phyloP scores from a whole-genome alignment of 2,113 vertebrate species.

The Prochilodus magdalenae region DNA sequence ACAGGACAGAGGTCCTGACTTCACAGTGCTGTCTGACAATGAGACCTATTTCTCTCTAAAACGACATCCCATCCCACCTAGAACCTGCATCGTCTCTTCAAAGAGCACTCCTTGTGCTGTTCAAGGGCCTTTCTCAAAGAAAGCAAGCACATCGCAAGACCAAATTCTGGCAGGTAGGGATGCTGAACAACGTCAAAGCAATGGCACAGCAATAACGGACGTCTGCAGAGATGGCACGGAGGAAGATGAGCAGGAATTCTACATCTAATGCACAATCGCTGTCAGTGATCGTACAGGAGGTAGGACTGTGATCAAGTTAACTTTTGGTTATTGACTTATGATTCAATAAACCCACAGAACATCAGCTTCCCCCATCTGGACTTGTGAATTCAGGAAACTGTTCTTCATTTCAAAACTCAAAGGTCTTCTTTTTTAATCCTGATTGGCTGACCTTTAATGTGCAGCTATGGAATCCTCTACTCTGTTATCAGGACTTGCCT shows the following conservation, averaged over 20 bases:
- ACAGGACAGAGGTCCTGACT: slow-evolving; percentile 49
- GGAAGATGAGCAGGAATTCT: slow-evolving; percentile 82
- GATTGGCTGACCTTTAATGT: no score
- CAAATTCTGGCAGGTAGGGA: not conserved
- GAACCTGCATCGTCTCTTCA: slow-evolving; percentile 44
- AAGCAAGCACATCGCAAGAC: not conserved
- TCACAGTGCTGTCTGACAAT: slow-evolving; percentile 44
- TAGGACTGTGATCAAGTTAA: no score
- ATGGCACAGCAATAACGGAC: not conserved
- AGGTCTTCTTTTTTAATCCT: no score
- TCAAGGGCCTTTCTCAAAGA: slow-evolving; percentile 25
- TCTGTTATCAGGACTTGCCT: no score
- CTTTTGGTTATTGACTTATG: no score
- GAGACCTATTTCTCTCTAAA: slow-evolving; percentile 54
- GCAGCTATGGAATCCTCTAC: no score
- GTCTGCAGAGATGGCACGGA: not conserved
- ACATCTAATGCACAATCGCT: slow-evolving; percentile 74
- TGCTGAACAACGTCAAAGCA: not conserved
- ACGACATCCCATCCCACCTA: slow-evolving; percentile 45
- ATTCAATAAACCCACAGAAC: no score
- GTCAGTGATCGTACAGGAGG: not conserved
- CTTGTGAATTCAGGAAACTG: no score
- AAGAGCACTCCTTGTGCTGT: slow-evolving; percentile 7
- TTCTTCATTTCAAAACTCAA: no score
- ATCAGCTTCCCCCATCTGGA: no score